A percentile compares a stretch with the other conserved stretches of the same genome.
phyloP scores from a whole-genome alignment of 1,140 invertebrate species.

The Sminthurides bifidus region DNA sequence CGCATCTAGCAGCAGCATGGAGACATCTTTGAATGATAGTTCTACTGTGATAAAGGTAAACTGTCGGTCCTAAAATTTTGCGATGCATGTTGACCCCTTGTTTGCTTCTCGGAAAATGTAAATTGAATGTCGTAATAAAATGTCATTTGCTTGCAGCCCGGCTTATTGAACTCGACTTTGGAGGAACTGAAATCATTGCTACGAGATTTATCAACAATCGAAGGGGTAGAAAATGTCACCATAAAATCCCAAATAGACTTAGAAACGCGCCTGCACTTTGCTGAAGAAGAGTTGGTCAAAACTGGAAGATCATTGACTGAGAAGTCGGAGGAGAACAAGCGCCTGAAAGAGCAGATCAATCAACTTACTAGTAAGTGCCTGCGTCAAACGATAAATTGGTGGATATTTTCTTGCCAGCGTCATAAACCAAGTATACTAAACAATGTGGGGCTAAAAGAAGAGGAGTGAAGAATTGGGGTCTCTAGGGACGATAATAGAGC shows the following conservation, averaged over 20 bases:
- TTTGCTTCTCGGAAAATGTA: not conserved
- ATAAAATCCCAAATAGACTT: conserved; percentile 41
- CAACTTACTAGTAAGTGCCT: conserved; percentile 60
- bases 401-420: not conserved
- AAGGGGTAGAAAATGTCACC: conserved; percentile 39
- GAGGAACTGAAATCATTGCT: conserved; percentile 38
- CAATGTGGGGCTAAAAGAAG: not conserved
- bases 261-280: conserved; percentile 41
- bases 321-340: conserved; percentile 63
- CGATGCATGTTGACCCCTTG: not conserved
- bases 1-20: conserved; percentile 22
- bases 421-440: not conserved
- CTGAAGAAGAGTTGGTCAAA: conserved; percentile 50
- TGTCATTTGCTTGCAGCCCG: conserved; percentile 33
- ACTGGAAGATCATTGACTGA: conserved; percentile 58
- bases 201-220: conserved; percentile 37
- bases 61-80: not conserved
- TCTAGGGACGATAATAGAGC: no score
- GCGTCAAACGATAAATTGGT: not conserved
- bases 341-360: conserved; percentile 62
- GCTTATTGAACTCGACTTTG: conserved; percentile 38
- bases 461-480: no score
- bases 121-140: not conserved
- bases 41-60: conserved; percentile 25
- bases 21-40: conserved; percentile 24